These are phyloP conservation scores for Rhodeus uyekii DNA, from an alignment of 2,797 vertebrate genomes.

Conservation along the genomic window DNA sequence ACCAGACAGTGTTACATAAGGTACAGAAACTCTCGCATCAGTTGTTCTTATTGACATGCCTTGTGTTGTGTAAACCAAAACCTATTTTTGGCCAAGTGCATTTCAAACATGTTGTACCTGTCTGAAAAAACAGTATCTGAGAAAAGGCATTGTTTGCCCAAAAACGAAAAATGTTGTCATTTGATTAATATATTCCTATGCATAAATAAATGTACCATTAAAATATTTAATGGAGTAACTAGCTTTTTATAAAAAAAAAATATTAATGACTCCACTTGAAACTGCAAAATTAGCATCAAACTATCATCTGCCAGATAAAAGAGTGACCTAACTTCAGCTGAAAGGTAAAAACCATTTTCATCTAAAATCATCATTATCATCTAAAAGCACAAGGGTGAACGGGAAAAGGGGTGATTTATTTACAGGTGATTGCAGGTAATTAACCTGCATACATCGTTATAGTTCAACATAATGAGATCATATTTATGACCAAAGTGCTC, in stretches of 20 bases:
- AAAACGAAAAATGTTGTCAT: background rate
- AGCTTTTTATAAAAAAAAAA: no score
- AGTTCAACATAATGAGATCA: background rate
- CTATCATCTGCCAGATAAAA: no score
- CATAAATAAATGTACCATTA: no score
- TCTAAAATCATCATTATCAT: no score
- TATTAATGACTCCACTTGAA: no score
- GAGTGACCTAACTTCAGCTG: no score
- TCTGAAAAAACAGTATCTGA: background rate
- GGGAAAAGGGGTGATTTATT: background rate
- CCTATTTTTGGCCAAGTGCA: background rate
- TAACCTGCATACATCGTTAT: background rate
- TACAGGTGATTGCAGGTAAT: no score
- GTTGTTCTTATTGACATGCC: background rate
- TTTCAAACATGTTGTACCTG: background rate
- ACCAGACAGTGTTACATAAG: slow-evolving; percentile 9
- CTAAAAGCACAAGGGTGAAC: background rate
- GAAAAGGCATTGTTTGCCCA: background rate
- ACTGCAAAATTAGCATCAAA: no score
- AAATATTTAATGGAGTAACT: background rate
- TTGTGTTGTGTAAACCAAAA: background rate
- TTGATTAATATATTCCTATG: no score
- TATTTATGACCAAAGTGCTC: no score
- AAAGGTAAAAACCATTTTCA: no score
- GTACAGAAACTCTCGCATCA: background rate